A percentile compares a stretch with the other conserved stretches of the same genome.
These are phyloP conservation scores for Hassar affinis DNA, from an alignment of 2,113 vertebrate species.

Conservation along the genomic window DNA sequence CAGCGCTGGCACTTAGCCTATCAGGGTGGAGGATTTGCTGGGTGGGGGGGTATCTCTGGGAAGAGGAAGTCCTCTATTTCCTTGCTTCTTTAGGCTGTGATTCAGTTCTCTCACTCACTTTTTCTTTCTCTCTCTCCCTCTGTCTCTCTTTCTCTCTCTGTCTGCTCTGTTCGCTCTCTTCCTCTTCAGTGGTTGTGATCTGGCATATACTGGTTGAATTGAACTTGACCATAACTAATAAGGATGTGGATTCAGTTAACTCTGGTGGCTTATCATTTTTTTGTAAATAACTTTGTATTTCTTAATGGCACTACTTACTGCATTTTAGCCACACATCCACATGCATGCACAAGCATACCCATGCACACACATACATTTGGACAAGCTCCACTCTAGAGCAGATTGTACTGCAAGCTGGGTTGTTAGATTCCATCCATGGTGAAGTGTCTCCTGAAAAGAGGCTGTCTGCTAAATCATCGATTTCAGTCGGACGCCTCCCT, in stretches of 20 bases:
- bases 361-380: not conserved
- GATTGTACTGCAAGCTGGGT: conserved; percentile 40
- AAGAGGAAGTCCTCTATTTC: conserved; percentile 86
- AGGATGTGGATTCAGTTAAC: conserved; percentile 3
- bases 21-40: conserved; percentile 63
- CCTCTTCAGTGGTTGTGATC: conserved; percentile 2
- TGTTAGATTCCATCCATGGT: conserved; percentile 44
- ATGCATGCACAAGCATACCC: not conserved
- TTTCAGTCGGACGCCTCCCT: conserved; percentile 63
- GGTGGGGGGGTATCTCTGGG: conserved; percentile 68
- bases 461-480: conserved; percentile 70
- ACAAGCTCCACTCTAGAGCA: conserved; percentile 28
- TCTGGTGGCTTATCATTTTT: not conserved
- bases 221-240: conserved; percentile 9
- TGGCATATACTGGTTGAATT: not conserved
- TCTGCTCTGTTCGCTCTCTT: conserved; percentile 6
- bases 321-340: conserved; percentile 17
- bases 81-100: conserved; percentile 53
- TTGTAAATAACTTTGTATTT: conserved; percentile 4
- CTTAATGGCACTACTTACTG: conserved; percentile 7
- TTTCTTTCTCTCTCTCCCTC: conserved; percentile 26
- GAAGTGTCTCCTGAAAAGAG: conserved; percentile 61
- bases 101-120: conserved; percentile 45
- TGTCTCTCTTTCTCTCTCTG: conserved; percentile 20
- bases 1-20: conserved; percentile 70